Percentiles rank a stretch among this genome's conserved stretches.
phyloP scores from a whole-genome alignment of 2,888 invertebrate species.

The Campopleginae sp. region DNA sequence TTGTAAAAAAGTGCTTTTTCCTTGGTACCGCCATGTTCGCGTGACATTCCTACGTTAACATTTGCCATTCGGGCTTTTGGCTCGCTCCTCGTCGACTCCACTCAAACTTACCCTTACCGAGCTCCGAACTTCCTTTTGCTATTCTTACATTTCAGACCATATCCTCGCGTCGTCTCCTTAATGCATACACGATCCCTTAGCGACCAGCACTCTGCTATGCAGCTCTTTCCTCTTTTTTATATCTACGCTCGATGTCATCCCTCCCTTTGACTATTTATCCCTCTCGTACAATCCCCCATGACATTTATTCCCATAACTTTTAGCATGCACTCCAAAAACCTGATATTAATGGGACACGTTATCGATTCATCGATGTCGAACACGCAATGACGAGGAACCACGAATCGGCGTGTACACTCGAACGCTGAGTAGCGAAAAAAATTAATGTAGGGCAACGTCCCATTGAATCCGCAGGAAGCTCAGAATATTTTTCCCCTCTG shows the following conservation, averaged over 20 bases:
- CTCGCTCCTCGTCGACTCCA: constrained; percentile 10
- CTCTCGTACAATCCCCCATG: constrained; percentile 46
- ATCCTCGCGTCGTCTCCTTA: constrained; percentile 7
- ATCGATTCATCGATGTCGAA: constrained; percentile 64
- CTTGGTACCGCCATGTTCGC: constrained; percentile 50
- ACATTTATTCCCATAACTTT: constrained; percentile 59
- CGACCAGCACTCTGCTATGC: constrained; percentile 48
- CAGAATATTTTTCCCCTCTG: background rate
- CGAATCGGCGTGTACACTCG: constrained; percentile 37
- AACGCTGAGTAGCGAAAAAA: constrained; percentile 28
- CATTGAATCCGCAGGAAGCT: background rate
- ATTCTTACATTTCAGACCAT: constrained; percentile 26
- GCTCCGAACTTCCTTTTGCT: constrained; percentile 23
- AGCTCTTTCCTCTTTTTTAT: constrained; percentile 24
- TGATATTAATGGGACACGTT: constrained; percentile 63
- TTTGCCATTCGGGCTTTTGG: constrained; percentile 65
- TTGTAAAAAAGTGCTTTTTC: constrained; percentile 30
- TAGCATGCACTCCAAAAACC: constrained; percentile 54
- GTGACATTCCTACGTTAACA: constrained; percentile 71
- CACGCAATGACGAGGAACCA: constrained; percentile 53
- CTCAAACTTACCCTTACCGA: constrained; percentile 31
- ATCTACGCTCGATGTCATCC: background rate
- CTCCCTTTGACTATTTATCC: constrained; percentile 24
- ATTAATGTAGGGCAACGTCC: background rate
- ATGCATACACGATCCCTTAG: constrained; percentile 19